Conservation (phyloP, 1,140 invertebrate genomes). For the Nasonia giraulti region DNA sequence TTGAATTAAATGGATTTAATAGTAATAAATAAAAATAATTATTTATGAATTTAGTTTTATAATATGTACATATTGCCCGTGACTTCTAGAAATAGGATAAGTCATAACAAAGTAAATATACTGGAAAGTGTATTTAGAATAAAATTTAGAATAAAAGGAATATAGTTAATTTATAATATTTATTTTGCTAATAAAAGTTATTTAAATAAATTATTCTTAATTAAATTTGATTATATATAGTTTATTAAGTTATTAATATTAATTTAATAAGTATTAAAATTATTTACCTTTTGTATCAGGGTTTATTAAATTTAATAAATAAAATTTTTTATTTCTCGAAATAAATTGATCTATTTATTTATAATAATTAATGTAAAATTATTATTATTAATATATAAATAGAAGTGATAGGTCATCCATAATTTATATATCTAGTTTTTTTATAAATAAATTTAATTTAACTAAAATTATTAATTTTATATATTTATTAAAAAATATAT, state of each 20-base stretch:
- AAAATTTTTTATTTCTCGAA: slow-evolving; percentile 74
- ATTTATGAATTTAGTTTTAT: no score
- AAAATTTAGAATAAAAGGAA: no score
- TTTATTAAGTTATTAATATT: slow-evolving; percentile 42
- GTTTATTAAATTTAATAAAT: slow-evolving; percentile 74
- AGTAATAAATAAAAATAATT: no score
- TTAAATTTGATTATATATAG: slow-evolving; percentile 35
- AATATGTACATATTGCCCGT: no score
- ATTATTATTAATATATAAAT: slow-evolving; percentile 77
- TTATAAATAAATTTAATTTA: slow-evolving; percentile 77
- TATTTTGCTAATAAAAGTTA: no score
- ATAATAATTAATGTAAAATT: slow-evolving; percentile 74
- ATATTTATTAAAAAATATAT: slow-evolving; percentile 65
- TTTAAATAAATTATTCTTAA: no score
- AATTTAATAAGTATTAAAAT: slow-evolving; percentile 45
- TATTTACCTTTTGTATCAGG: slow-evolving; percentile 80
- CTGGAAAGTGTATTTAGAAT: no score
- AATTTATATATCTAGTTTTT: slow-evolving; percentile 80
- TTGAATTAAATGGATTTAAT: no score
- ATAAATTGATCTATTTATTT: slow-evolving; percentile 74
- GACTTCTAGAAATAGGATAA: no score
- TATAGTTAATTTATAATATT: no score
- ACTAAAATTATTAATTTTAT: slow-evolving; percentile 71
- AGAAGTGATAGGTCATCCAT: slow-evolving; percentile 78
- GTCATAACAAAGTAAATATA: no score